Base-by-base conservation (phyloP, 1,140 invertebrate species). In the Coelopa frigida region DNA sequence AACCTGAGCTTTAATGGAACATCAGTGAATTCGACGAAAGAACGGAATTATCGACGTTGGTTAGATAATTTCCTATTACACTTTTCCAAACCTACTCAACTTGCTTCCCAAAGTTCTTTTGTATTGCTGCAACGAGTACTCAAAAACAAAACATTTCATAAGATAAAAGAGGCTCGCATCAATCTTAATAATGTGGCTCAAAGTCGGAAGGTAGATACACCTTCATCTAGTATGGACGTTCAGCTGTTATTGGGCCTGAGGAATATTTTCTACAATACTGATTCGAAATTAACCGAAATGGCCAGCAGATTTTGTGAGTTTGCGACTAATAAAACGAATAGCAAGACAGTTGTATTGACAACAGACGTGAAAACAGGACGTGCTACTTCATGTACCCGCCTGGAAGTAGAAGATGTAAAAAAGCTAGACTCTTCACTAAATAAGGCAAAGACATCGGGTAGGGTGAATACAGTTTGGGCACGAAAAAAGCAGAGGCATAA, bases 51-150 rank as follows among this genome's bases (percentile, higher is more conserved):
- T 29, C 29, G 35, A 3, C 29, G 42, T 15, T 50, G 49, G 49
- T 37, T 50, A 20, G 44, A 50, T 11, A 40, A 23, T 35, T 50
- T 50, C 29, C 20, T 50, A 20, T 20, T 21, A 2, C 39, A 50
- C 23, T 50, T 50, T 32, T 31, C 27, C n/a, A 40, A 36, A 11
- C 49, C 49, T 4, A 38, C 36, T n/a, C 31, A 46, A 17, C 32
- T 46, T 4, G 39, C 33, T 10, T 42, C 43, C 12, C 43, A 50
- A 22, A 29, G 44, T 10, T 46, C 38, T 15, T 27, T 46, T n/a
- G 39, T 46, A n/a, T 35, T 50, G 3, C 15, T 50, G 24, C 43
- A 50, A 17, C 29, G 32, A 12, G 38, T 40, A 10, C 18, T 50
- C 8, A 46, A 43, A 18, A 43, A 50, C 20, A 37, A 36, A 17